Percentiles rank a stretch among this genome's conserved stretches.
Evolutionary conservation across 2,888 invertebrate genomes (phyloP).

Genomic region (Plebejus argus): DNA sequence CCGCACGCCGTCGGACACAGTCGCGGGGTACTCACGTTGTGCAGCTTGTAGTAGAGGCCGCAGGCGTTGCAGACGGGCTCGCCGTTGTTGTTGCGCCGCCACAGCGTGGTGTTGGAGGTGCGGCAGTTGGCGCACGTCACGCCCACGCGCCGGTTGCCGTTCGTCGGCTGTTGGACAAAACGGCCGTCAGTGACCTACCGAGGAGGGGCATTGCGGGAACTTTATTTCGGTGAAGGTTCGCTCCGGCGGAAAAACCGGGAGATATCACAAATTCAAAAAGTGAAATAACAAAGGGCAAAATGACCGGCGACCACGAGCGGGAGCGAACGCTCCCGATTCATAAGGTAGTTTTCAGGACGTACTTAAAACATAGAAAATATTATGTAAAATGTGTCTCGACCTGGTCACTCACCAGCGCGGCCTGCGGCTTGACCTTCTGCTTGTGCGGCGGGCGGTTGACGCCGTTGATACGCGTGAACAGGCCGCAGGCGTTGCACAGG

Average conservation of each 20-base stretch:
- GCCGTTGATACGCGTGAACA: conserved; percentile 88
- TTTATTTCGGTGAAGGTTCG: neutral
- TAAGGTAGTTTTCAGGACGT: neutral
- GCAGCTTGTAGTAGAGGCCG: conserved; percentile 96
- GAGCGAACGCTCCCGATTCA: neutral
- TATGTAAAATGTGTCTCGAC: conserved; percentile 23
- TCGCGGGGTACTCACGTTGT: conserved; percentile 81
- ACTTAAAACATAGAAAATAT: neutral
- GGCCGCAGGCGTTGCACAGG: conserved; percentile 99
- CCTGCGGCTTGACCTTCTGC: conserved; percentile 83
- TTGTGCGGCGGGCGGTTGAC: conserved; percentile 88
- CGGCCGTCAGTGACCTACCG: conserved; percentile 11
- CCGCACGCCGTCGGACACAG: conserved; percentile 41
- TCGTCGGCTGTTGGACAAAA: conserved; percentile 65
- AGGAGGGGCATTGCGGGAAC: neutral
- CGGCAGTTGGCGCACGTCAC: conserved; percentile 97
- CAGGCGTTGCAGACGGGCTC: conserved; percentile 99
- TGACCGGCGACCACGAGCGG: neutral
- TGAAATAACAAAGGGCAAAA: neutral
- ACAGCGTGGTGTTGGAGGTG: conserved; percentile 95
- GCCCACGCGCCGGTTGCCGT: conserved; percentile 84
- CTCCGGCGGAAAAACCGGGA: neutral
- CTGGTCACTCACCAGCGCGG: conserved; percentile 65
- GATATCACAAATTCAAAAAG: neutral
- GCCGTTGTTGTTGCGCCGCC: conserved; percentile 96